Base-by-base conservation (phyloP, 2,888 invertebrate genomes). In the Melieria picta region DNA sequence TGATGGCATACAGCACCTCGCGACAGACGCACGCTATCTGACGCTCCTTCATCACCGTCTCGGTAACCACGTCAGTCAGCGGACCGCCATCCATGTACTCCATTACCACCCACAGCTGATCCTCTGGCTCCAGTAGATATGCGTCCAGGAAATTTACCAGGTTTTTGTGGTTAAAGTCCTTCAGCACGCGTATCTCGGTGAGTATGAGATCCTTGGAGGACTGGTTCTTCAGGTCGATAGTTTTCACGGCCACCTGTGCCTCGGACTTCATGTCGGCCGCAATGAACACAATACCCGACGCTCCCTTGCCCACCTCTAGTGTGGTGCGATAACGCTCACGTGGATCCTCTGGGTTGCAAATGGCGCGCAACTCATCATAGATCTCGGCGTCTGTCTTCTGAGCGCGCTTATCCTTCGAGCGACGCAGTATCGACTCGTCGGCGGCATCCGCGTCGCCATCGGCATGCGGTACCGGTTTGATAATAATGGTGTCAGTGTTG, bases 81-180 rank as follows among this genome's bases (percentile, higher is more conserved):
- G 98, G 96, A 0, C 99, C 99, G 6, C 98, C 97, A 79, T 96
- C 95, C 73, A 99, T 89, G 69, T 96, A 91, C 86, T 98, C 98
- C 97, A 98, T 97, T 1, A 97, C 93, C 0, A 97, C 98, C 98
- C 98, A 99, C 6, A 99, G 89, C 84, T 97, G 96, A 79, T 96
- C 94, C 77, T 93, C 92, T 71, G 96, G 94, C 75, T 93, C 91
- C 61, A 96, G 91, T n/a, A 97, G 91, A 88, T 96, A 97, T 10
- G 96, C 94, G 81, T 97, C 97, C 7, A 97, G 88, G 87, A 96
- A 99, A 87, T 99, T 99, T 0, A 99, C 98, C 79, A 98, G 89
- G 88, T 98, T 98, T 81, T 94, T 94, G 87, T 99, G 98, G 81
- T 94, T 92, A 84, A 97, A 96, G 81, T 94, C 94, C 83, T 94